These are phyloP conservation scores for Rapana venosa DNA, from an alignment of 2,888 invertebrate species.

Conservation along the genomic window DNA sequence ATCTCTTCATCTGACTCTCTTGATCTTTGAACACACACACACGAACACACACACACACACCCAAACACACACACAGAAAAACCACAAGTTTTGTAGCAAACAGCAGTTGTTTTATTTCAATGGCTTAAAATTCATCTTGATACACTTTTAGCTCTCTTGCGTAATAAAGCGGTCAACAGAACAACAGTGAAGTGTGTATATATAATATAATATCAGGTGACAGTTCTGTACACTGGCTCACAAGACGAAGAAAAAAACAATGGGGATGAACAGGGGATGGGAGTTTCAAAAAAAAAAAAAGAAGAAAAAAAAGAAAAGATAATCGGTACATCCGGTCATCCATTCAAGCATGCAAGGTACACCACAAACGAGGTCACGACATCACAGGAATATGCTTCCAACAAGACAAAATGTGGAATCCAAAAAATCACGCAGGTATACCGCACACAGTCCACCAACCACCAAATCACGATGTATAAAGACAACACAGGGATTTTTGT, in stretches of 20 bases:
- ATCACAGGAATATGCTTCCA: background rate
- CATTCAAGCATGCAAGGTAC: background rate
- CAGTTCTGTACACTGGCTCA: conserved; percentile 18
- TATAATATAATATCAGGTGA: conserved; percentile 13
- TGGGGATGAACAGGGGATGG: background rate
- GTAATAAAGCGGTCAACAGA: conserved; percentile 30
- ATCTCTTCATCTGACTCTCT: no score
- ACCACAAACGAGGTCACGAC: background rate
- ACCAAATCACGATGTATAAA: background rate
- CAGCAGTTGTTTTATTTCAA: conserved; percentile 34
- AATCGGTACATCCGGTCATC: background rate
- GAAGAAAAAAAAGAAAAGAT: background rate
- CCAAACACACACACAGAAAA: background rate
- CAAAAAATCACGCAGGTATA: background rate
- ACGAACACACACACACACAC: conserved; percentile 7
- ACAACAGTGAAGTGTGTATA: conserved; percentile 31
- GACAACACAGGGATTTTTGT: background rate
- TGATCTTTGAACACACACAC: background rate
- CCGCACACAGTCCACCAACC: background rate
- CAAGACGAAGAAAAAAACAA: background rate
- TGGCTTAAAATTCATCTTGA: conserved; percentile 26
- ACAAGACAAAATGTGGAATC: background rate
- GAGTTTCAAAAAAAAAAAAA: background rate
- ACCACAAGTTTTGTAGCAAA: background rate
- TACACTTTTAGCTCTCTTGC: conserved; percentile 38